Conservation (phyloP, 2,113 vertebrate species). For the Pardalotus punctatus region DNA sequence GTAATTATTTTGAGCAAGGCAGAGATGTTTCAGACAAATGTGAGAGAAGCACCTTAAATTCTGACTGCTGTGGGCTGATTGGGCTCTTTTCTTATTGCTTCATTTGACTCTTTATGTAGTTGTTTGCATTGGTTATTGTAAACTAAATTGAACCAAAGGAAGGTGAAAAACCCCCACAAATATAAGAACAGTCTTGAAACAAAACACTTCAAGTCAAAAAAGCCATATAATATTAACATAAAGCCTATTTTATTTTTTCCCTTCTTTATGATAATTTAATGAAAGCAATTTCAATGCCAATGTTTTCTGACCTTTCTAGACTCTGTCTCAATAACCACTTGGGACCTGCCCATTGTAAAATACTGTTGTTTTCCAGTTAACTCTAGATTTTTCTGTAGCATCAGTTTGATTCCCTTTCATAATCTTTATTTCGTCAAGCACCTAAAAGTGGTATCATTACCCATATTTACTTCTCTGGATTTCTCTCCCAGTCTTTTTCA, state of each 20-base stretch:
- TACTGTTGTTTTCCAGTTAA: not conserved
- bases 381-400: not conserved
- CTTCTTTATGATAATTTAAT: not conserved
- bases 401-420: not conserved
- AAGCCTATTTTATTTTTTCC: not conserved
- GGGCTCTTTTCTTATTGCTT: not conserved
- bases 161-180: fast-evolving
- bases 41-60: not conserved
- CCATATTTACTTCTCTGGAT: not conserved
- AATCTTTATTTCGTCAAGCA: not conserved
- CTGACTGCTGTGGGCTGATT: not conserved
- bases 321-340: not conserved
- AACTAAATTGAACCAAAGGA: not conserved
- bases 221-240: not conserved
- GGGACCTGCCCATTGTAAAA: not conserved
- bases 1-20: not conserved
- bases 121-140: not conserved
- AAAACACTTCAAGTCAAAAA: not conserved
- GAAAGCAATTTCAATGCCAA: not conserved
- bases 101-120: not conserved
- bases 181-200: not conserved
- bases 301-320: not conserved
- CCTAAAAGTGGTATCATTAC: not conserved
- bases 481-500: not conserved
- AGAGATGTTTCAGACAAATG: not conserved